A percentile compares a stretch with the other conserved stretches of the same genome.
These are phyloP conservation scores for Laticauda colubrina DNA, from an alignment of 2,113 vertebrate species.

Conservation along the genomic window DNA sequence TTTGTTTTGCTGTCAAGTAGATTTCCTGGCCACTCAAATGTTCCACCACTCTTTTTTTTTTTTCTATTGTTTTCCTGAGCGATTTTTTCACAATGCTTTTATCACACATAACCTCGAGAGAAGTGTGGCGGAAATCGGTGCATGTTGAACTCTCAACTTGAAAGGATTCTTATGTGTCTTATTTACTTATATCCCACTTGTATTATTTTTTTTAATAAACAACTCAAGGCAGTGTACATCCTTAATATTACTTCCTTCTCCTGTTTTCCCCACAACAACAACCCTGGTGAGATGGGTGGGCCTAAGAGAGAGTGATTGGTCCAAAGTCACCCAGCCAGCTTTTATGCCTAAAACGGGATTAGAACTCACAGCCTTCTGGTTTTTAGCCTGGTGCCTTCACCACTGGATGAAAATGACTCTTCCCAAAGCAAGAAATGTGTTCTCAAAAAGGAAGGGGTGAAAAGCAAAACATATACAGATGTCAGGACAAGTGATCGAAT, in stretches of 20 bases:
- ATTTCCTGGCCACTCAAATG: neutral
- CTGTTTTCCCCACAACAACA: neutral
- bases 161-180: neutral
- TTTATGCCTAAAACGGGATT: too few species aligned
- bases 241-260: neutral
- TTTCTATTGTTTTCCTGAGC: neutral
- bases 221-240: neutral
- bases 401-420: too few species aligned
- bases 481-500: neutral
- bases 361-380: too few species aligned
- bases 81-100: neutral
- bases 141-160: neutral
- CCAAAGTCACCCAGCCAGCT: too few species aligned
- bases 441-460: too few species aligned
- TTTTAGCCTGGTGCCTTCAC: too few species aligned
- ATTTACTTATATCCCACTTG: neutral
- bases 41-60: neutral
- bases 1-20: neutral
- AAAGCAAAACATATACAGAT: neutral
- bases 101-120: neutral
- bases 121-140: neutral
- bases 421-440: too few species aligned
- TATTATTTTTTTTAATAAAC: neutral
- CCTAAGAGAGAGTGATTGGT: neutral
- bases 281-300: neutral